Evolutionary conservation across 2,113 vertebrate genomes (phyloP).

Genomic region (Ahaetulla prasina): DNA sequence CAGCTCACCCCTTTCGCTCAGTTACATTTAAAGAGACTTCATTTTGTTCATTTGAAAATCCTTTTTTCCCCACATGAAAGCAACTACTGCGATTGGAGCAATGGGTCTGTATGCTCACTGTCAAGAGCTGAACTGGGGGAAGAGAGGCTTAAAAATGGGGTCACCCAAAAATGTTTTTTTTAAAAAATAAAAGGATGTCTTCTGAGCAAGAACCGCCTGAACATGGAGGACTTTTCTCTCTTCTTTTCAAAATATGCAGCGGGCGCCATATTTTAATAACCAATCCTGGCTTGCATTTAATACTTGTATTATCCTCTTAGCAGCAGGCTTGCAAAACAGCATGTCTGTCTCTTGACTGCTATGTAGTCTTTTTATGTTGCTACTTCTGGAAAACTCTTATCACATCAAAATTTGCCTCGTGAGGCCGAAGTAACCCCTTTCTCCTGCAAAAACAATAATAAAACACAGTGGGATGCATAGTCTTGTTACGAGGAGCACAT

Average conservation of each 20-base stretch:
- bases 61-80: not conserved
- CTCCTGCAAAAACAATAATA: constrained; percentile 63
- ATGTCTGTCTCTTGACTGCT: constrained; percentile 62
- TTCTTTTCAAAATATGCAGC: not conserved
- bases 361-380: constrained; percentile 47
- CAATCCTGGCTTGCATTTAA: constrained; percentile 43
- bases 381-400: constrained; percentile 59
- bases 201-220: not conserved
- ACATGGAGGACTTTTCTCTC: not conserved
- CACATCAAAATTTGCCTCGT: constrained; percentile 54
- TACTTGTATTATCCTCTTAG: constrained; percentile 35
- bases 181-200: not conserved
- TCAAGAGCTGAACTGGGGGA: not conserved
- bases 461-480: constrained; percentile 65
- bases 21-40: not conserved
- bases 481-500: constrained; percentile 60
- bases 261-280: constrained; percentile 45
- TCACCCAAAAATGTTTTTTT: not conserved
- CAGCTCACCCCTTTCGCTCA: not conserved
- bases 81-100: not conserved
- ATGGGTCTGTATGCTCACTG: not conserved
- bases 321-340: constrained; percentile 55
- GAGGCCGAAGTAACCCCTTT: constrained; percentile 65
- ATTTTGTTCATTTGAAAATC: not conserved
- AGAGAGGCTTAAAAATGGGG: not conserved